These are phyloP conservation scores for Grammomys dolichurus DNA, from an alignment of 2,113 vertebrate genomes.

Conservation along the genomic window DNA sequence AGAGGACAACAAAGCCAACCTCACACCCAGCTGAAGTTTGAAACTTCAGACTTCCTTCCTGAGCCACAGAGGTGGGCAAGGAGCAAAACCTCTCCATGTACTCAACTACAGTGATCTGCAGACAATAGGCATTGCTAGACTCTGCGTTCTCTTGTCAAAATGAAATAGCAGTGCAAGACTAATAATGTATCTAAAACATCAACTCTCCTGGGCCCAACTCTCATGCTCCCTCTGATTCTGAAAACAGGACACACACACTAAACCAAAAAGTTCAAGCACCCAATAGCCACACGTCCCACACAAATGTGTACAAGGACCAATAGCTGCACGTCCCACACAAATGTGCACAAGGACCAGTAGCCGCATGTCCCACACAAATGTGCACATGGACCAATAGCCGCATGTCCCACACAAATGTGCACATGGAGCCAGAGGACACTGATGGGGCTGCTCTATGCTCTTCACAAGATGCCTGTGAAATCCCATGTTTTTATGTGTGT, in stretches of 20 bases:
- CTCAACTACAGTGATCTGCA: not conserved
- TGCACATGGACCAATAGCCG: not conserved
- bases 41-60: not conserved
- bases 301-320: no score
- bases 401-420: no score
- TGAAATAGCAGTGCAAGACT: not conserved
- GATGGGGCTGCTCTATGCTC: not conserved
- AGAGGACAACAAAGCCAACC: not conserved
- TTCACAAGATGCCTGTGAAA: not conserved
- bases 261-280: not conserved
- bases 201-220: not conserved
- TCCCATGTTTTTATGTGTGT: not conserved
- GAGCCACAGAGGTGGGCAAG: not conserved
- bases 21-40: not conserved
- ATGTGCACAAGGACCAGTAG: not conserved
- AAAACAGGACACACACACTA: not conserved
- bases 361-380: no score
- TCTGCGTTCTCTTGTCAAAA: not conserved
- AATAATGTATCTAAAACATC: not conserved
- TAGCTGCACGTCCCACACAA: not conserved
- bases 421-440: not conserved
- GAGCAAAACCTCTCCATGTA: not conserved
- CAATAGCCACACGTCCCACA: not conserved
- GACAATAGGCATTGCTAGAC: not conserved
- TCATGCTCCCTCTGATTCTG: not conserved